phyloP scores from a whole-genome alignment of 2,797 vertebrate species.

The Danio kyathit region DNA sequence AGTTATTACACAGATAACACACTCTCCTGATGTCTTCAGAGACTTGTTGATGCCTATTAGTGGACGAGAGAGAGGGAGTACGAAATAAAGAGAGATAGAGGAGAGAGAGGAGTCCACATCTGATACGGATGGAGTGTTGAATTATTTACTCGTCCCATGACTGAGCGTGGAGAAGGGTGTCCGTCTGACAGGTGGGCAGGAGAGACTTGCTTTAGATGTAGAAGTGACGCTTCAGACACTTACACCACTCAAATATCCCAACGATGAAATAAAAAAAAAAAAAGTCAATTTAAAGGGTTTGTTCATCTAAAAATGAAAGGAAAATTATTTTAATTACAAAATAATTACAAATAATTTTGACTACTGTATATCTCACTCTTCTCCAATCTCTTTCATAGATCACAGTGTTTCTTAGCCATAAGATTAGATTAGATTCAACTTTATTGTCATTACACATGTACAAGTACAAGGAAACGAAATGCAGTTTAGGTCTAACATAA shows the following conservation, averaged over 20 bases:
- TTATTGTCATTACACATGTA: too few relatives aligned
- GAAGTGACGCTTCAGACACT: slow-evolving; percentile 7
- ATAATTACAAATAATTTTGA: too few relatives aligned
- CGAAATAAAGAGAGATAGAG: slow-evolving; percentile 35
- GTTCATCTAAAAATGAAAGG: too few relatives aligned
- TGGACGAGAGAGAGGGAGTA: slow-evolving; percentile 56
- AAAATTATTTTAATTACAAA: too few relatives aligned
- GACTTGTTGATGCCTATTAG: slow-evolving; percentile 65
- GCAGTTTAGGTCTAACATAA: too few relatives aligned
- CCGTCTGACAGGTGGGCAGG: slow-evolving; percentile 10
- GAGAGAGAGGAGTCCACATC: slow-evolving; percentile 64
- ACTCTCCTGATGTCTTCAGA: slow-evolving; percentile 54
- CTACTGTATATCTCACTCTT: too few relatives aligned
- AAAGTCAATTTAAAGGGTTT: too few relatives aligned
- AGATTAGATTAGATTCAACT: too few relatives aligned
- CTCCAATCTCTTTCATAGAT: too few relatives aligned
- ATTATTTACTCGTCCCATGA: slow-evolving; percentile 82
- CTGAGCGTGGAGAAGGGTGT: slow-evolving; percentile 71
- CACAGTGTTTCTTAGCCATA: too few relatives aligned
- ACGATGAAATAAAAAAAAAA: too few relatives aligned
- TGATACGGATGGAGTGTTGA: slow-evolving; percentile 70
- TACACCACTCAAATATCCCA: background rate
- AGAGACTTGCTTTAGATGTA: slow-evolving; percentile 30
- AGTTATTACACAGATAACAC: slow-evolving; percentile 42
- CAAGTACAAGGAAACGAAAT: too few relatives aligned